These are phyloP conservation scores for Notodonta dromedarius DNA, from an alignment of 2,888 invertebrate genomes.

Conservation along the genomic window DNA sequence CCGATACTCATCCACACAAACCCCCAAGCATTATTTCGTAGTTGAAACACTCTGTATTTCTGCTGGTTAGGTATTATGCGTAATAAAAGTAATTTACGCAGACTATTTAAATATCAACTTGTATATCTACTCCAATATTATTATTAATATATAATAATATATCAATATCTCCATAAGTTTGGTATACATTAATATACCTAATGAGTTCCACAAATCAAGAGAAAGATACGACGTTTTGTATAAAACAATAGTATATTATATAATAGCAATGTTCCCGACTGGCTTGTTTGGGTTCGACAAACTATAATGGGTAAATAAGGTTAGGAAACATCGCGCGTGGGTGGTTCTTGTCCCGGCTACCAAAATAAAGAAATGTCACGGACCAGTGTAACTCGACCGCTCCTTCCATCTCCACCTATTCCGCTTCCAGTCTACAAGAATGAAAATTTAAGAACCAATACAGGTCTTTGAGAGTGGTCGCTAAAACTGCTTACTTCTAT, in stretches of 20 bases:
- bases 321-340: slow-evolving; percentile 49
- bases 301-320: slow-evolving; percentile 51
- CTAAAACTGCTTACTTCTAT: slow-evolving; percentile 19
- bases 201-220: not conserved
- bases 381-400: slow-evolving; percentile 25
- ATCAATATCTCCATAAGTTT: not conserved
- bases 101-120: no score
- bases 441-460: not conserved
- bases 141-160: no score
- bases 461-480: slow-evolving; percentile 20
- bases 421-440: slow-evolving; percentile 9
- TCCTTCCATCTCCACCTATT: not conserved
- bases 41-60: no score
- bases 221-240: not conserved
- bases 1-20: no score
- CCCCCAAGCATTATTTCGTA: no score
- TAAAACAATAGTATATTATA: slow-evolving; percentile 5
- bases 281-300: slow-evolving; percentile 49
- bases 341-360: slow-evolving; percentile 38
- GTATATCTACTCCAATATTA: no score
- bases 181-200: not conserved
- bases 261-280: slow-evolving; percentile 10
- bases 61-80: not conserved
- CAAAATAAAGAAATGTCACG: slow-evolving; percentile 32
- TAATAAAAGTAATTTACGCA: no score